These are phyloP conservation scores for Drosophila punjabiensis DNA, from an alignment of 1,140 invertebrate species.

Conservation along the genomic window DNA sequence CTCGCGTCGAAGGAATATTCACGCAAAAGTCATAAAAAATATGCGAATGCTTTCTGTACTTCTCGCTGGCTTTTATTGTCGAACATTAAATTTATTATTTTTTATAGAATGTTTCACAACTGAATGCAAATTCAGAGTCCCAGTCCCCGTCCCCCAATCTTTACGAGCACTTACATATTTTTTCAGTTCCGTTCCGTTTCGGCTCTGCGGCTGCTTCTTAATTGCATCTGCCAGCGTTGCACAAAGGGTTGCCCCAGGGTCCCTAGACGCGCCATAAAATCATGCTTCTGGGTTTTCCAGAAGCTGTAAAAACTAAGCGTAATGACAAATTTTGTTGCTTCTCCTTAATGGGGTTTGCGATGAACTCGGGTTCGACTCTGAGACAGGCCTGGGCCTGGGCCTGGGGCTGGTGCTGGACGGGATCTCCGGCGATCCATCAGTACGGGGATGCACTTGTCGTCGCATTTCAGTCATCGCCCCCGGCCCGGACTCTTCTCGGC, in stretches of 20 bases:
- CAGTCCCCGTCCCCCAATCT: constrained; percentile 15
- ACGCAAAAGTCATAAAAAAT: constrained; percentile 81
- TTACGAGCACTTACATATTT: constrained; percentile 53
- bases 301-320: constrained; percentile 72
- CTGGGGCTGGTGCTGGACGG: neutral
- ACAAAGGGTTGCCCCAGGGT: constrained; percentile 36
- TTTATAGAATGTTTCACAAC: constrained; percentile 84
- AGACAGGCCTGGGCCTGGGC: constrained; percentile 21
- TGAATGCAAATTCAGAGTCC: constrained; percentile 74
- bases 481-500: neutral
- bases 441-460: constrained; percentile 31
- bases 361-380: constrained; percentile 29
- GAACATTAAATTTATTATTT: constrained; percentile 83
- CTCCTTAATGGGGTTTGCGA: constrained; percentile 46
- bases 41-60: constrained; percentile 64
- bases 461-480: constrained; percentile 33
- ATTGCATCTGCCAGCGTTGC: constrained; percentile 55
- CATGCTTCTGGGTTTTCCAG: constrained; percentile 54
- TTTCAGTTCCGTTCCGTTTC: constrained; percentile 49
- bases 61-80: constrained; percentile 65
- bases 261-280: constrained; percentile 57
- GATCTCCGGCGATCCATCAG: constrained; percentile 9
- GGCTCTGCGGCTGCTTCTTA: constrained; percentile 58
- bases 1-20: constrained; percentile 45
- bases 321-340: constrained; percentile 70